Evolutionary conservation across 2,797 vertebrate genomes (phyloP), one percentile per base, ranked within the genome.

Genomic region (Molossus alvarezi): DNA sequence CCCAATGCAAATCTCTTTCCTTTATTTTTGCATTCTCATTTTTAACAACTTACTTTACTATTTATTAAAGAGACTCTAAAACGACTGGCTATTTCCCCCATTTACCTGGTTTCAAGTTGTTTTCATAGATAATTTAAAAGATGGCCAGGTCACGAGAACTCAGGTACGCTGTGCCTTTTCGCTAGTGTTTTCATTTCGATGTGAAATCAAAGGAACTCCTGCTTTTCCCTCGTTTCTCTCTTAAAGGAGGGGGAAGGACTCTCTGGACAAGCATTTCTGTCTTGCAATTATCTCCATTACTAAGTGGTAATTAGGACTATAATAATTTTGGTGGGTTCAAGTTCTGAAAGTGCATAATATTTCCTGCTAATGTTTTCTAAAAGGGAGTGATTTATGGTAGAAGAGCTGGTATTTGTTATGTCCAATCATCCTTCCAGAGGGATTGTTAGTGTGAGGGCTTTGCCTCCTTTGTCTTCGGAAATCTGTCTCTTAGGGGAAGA

Each of bases 301-400:
- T 84, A 65, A 90, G 27, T 57, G 11, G 29, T 75, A 80, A 91
- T 84, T 89, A 88, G 71, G 18, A 57, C 53, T 84, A 57, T 58
- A 84, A 45, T 79, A 82, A 94, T 81, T 85, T 88, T 67, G 81
- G 57, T 65, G 73, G 75, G 89, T 80, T 96, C 15, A 53, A 11
- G 11, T 82, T 88, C 72, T 97, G 58, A 95, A 96, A 86, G 41
- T 83, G 37, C 25, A 9, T 89, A 60, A 23, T 37, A 89, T 76
- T 91, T 96, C 23, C 84, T 95, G 71, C 14, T 69, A 88, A 58
- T 81, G 51, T 94, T 94, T 15, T 81, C 87, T 83, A 33, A 76
- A 94, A 96, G 17, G 27, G 37, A 93, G 29, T 55, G 37, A 76
- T 77, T 95, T 82, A 58, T 25, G 1, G 6, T 80, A 57, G 65